A percentile compares a stretch with the other conserved stretches of the same genome.
Evolutionary conservation across 2,888 invertebrate species (phyloP).

Genomic region (Harpalus rufipes): DNA sequence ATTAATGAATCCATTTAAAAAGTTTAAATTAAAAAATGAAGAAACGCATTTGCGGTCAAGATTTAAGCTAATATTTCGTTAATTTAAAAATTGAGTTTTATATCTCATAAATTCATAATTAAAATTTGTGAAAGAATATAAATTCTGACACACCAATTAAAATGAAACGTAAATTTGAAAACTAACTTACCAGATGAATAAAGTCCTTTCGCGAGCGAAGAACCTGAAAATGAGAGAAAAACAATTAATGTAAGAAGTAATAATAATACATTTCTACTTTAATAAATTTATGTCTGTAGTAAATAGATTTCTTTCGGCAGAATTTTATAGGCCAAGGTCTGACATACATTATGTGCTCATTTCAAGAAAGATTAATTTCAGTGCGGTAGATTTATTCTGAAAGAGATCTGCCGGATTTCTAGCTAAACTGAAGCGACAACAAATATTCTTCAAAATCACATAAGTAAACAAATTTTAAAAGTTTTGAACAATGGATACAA

Average conservation of each 20-base stretch:
- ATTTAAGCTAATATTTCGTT: slow-evolving; percentile 25
- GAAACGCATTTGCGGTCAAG: slow-evolving; percentile 21
- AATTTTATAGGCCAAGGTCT: no score
- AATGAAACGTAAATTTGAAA: not conserved
- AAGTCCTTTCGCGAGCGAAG: not conserved
- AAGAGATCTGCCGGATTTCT: no score
- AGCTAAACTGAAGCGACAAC: no score
- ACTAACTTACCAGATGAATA: slow-evolving; percentile 12
- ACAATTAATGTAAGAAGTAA: not conserved
- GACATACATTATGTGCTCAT: no score
- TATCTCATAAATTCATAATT: slow-evolving; percentile 22
- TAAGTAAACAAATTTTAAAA: no score
- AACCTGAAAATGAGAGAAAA: slow-evolving; percentile 5
- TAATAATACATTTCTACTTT: no score
- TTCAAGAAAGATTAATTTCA: no score
- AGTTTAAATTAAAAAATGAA: slow-evolving; percentile 46
- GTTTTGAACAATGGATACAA: no score
- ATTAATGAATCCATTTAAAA: slow-evolving; percentile 32
- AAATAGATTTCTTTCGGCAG: no score
- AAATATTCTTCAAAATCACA: no score
- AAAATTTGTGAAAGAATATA: slow-evolving; percentile 24
- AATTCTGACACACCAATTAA: not conserved
- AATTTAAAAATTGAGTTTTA: slow-evolving; percentile 39
- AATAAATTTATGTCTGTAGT: no score
- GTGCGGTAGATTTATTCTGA: no score